Percentiles rank a stretch among this genome's conserved stretches.
These are phyloP conservation scores for Drosophila phalerata DNA, from an alignment of 2,888 invertebrate species.

Conservation along the genomic window DNA sequence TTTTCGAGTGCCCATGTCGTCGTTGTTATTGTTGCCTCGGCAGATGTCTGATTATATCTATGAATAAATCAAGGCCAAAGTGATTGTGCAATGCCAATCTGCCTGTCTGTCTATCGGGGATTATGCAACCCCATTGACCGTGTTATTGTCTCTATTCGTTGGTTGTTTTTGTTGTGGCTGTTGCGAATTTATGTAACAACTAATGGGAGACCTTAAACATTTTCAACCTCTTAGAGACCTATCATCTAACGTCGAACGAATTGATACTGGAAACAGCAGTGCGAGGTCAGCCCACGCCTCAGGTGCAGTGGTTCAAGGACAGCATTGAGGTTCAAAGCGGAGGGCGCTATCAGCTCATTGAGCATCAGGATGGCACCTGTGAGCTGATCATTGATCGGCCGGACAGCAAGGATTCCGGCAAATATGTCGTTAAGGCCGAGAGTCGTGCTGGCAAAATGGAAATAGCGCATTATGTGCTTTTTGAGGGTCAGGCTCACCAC, in stretches of 20 bases:
- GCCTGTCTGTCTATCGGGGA: conserved; percentile 20
- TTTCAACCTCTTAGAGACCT: conserved; percentile 87
- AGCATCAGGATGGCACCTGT: conserved; percentile 91
- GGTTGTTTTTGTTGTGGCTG: conserved; percentile 14
- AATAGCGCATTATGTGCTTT: conserved; percentile 90
- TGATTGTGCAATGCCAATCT: conserved; percentile 61
- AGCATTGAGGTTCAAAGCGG: conserved; percentile 87
- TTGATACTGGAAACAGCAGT: conserved; percentile 92
- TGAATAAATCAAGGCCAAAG: conserved; percentile 55
- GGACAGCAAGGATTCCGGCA: conserved; percentile 89
- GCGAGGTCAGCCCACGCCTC: conserved; percentile 90
- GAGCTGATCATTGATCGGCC: conserved; percentile 90
- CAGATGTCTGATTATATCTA: conserved; percentile 43
- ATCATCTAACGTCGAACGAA: conserved; percentile 90
- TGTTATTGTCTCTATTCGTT: conserved; percentile 4
- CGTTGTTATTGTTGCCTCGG: conserved; percentile 1
- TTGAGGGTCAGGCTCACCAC: conserved; percentile 87
- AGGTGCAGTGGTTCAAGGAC: conserved; percentile 92
- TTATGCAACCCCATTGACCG: conserved; percentile 56
- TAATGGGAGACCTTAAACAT: conserved; percentile 5
- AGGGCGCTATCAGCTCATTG: conserved; percentile 88
- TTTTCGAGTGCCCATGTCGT: conserved; percentile 6
- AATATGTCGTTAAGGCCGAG: conserved; percentile 91
- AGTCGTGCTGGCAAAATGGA: conserved; percentile 91
- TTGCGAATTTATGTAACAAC: conserved; percentile 47